A percentile compares a stretch with the other conserved stretches of the same genome.
These are phyloP conservation scores for Masticophis lateralis DNA, from an alignment of 2,797 vertebrate species.

Conservation along the genomic window DNA sequence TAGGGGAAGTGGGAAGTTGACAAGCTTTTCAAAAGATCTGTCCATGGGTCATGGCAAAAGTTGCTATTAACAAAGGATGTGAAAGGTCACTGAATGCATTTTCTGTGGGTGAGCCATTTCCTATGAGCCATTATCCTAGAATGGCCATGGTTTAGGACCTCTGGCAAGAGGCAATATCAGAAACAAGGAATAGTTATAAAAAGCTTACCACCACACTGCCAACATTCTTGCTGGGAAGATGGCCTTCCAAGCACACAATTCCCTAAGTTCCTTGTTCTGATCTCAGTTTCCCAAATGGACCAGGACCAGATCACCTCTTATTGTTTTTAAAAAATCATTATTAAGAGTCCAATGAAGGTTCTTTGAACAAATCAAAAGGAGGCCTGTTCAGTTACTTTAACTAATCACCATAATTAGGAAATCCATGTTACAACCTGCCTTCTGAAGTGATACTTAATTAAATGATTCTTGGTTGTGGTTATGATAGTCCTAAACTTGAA, in stretches of 20 bases:
- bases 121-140: slow-evolving; percentile 35
- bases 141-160: slow-evolving; percentile 12
- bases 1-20: neutral
- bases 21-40: slow-evolving; percentile 11
- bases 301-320: neutral
- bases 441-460: neutral
- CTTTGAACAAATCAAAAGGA: neutral
- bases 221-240: neutral
- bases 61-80: slow-evolving; percentile 57
- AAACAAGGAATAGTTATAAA: slow-evolving; percentile 24
- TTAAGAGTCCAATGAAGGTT: neutral
- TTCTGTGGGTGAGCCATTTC: slow-evolving; percentile 64
- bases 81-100: slow-evolving; percentile 52
- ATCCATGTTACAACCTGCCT: neutral
- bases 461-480: neutral
- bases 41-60: slow-evolving; percentile 44
- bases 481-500: neutral
- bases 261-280: neutral
- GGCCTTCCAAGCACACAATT: neutral
- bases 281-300: neutral
- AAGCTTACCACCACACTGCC: slow-evolving; percentile 1
- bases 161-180: slow-evolving; percentile 14
- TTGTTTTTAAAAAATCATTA: neutral
- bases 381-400: neutral
- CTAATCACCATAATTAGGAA: neutral